These are phyloP conservation scores for Perognathus longimembris DNA, from an alignment of 2,113 vertebrate species.

Conservation along the genomic window DNA sequence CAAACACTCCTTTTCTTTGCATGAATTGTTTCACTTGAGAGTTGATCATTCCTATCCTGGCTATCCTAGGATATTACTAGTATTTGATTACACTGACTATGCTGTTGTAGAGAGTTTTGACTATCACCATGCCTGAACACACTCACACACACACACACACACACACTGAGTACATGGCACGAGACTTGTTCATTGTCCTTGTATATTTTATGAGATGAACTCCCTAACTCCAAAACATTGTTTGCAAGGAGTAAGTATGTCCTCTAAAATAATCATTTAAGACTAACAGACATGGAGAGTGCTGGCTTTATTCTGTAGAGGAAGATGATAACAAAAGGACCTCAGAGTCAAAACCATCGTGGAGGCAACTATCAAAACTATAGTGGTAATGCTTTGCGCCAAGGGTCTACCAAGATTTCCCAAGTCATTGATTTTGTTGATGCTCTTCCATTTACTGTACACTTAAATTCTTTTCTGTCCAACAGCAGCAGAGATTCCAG, in stretches of 20 bases:
- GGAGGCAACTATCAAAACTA: background rate
- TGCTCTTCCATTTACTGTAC: background rate
- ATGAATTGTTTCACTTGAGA: background rate
- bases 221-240: background rate
- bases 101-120: background rate
- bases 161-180: background rate
- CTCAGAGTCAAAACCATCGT: background rate
- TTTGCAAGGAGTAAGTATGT: background rate
- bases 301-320: background rate
- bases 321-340: background rate
- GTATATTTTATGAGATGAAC: background rate
- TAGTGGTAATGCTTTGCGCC: background rate
- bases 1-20: background rate
- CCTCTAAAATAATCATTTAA: background rate
- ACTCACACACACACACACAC: rapidly evolving
- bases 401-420: background rate
- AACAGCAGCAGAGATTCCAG: background rate
- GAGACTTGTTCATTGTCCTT: background rate
- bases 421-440: background rate
- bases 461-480: background rate
- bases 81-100: background rate
- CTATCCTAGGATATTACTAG: background rate
- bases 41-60: background rate
- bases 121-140: background rate
- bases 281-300: background rate